Base-by-base conservation (phyloP, 2,888 invertebrate genomes). In the Drosophila aldrichi region DNA sequence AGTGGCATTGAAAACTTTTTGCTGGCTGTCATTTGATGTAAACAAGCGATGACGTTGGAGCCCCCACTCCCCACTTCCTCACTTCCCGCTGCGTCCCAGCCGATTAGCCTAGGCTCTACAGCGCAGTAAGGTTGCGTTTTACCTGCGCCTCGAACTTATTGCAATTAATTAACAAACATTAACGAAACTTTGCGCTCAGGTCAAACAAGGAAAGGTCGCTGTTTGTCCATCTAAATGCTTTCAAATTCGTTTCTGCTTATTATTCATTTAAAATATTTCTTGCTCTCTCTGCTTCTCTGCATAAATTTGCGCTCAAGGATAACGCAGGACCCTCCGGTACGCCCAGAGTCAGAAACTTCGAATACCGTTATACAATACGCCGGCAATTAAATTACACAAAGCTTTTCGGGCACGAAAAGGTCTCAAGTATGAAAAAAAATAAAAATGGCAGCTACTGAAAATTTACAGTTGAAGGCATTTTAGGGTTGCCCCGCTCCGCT, bases 301-400 rank as follows among this genome's bases (percentile, higher is more conserved):
- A 74, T 79, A 70, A 69, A 71, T 79, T 77, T 40, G 1, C 14
- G 43, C 29, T 22, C 46, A 75, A 75, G 64, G 52, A 71, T 57
- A 51, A 46, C 7, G 34, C 48, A 20, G n/a, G 48, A 52, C 41
- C 40, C 29, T 12, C 7, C 6, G n/a, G 32, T 20, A 12, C 7
- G 40, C n/a, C 25, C 25, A 18, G 10, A 41, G 34, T 18, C 22
- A 29, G 9, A 40, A 49, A 46, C 59, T 20, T 9, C 29, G 29
- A 55, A 25, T 48, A 32, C 58, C 36, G 54, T 41, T 40, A 43
- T 55, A 78, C 77, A 79, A 79, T 74, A 64, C 71, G 59, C 58
- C 66, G 68, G 59, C 83, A 82, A 82, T 80, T 82, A 82, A 82
- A 80, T 82, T 74, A 80, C 62, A 76, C 71, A 82, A 80, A 65